Percentiles rank a stretch among this genome's conserved stretches.
These are phyloP conservation scores for Heliconius himera DNA, from an alignment of 1,140 invertebrate species.

Conservation along the genomic window DNA sequence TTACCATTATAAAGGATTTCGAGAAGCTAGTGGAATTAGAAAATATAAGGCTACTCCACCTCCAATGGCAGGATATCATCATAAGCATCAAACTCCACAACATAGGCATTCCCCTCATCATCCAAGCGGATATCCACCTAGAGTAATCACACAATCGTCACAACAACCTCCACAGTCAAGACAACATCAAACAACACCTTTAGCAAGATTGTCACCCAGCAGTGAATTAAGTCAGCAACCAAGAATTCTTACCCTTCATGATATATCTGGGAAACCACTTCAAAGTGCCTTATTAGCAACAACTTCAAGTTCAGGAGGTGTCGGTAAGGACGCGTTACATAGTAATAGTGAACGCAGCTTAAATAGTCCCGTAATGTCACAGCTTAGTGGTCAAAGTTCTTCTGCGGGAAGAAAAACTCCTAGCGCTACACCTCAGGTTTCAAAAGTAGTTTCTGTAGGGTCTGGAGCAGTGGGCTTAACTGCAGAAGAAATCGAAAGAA, in stretches of 20 bases:
- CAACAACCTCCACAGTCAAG: constrained; percentile 85
- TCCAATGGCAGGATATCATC: constrained; percentile 87
- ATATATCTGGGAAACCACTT: constrained; percentile 95
- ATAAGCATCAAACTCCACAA: constrained; percentile 88
- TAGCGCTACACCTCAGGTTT: constrained; percentile 83
- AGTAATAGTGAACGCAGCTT: constrained; percentile 94
- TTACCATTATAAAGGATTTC: constrained; percentile 97
- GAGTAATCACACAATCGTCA: constrained; percentile 86
- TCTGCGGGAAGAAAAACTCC: constrained; percentile 87
- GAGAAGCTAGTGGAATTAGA: constrained; percentile 89
- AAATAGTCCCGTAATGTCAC: constrained; percentile 95
- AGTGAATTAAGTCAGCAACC: constrained; percentile 96
- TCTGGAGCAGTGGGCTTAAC: constrained; percentile 91
- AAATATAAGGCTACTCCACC: constrained; percentile 93
- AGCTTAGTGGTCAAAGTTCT: constrained; percentile 91
- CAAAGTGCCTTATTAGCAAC: constrained; percentile 94
- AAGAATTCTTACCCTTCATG: constrained; percentile 94
- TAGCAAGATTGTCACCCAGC: constrained; percentile 94
- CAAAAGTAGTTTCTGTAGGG: constrained; percentile 83
- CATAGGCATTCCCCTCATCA: constrained; percentile 88
- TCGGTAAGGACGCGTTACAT: constrained; percentile 91
- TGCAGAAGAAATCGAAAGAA: constrained; percentile 94
- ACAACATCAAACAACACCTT: constrained; percentile 91
- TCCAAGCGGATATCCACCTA: constrained; percentile 85
- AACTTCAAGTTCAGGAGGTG: constrained; percentile 91